These are phyloP conservation scores for Hirtodrosophila histrioides DNA, from an alignment of 2,888 invertebrate genomes.

Conservation along the genomic window DNA sequence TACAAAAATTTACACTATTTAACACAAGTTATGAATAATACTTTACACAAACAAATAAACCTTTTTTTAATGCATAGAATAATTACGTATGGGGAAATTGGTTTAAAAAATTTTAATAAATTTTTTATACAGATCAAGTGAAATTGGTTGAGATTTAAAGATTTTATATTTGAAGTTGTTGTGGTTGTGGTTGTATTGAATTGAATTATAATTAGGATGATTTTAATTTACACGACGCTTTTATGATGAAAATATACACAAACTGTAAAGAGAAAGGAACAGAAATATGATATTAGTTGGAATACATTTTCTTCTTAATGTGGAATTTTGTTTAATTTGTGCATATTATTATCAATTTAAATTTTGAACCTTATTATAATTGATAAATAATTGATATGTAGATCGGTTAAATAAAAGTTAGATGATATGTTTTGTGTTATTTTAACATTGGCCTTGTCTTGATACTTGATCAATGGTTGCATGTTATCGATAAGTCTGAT, in stretches of 20 bases:
- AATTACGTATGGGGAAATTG: conserved; percentile 60
- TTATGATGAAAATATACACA: conserved; percentile 80
- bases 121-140: conserved; percentile 52
- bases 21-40: conserved; percentile 72
- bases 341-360: too few species aligned
- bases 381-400: too few species aligned
- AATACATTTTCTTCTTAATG: not conserved
- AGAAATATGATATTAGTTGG: conserved; percentile 3
- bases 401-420: too few species aligned
- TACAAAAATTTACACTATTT: conserved; percentile 74
- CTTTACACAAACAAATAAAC: conserved; percentile 65
- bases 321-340: too few species aligned
- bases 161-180: conserved; percentile 42
- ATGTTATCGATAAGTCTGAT: too few species aligned
- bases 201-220: conserved; percentile 74
- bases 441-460: too few species aligned
- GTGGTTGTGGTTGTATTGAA: conserved; percentile 31
- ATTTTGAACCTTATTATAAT: too few species aligned
- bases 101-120: conserved; percentile 43
- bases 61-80: conserved; percentile 44
- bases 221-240: conserved; percentile 76
- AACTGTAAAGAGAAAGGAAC: conserved; percentile 62
- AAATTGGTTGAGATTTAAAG: conserved; percentile 50
- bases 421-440: too few species aligned
- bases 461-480: too few species aligned